These are phyloP conservation scores for Leptatherina wallacei DNA, from an alignment of 2,797 vertebrate genomes.

Conservation along the genomic window DNA sequence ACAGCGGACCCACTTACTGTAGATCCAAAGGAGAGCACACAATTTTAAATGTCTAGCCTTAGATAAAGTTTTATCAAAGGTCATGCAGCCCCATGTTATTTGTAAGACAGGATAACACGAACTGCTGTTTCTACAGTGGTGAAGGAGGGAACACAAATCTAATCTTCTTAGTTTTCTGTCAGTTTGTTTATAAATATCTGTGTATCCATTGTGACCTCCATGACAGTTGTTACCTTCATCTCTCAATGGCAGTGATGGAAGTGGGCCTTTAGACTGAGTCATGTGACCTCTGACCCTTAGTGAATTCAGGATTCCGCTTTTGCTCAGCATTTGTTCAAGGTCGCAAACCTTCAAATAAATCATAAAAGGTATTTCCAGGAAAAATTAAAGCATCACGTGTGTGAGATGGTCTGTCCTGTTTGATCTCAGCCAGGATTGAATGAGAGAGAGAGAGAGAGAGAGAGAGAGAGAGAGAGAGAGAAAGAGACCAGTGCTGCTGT, in stretches of 20 bases:
- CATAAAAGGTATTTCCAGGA: neutral
- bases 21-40: slow-evolving; percentile 9
- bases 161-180: neutral
- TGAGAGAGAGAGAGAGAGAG: neutral
- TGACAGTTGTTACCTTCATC: neutral
- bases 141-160: neutral
- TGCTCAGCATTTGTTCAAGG: slow-evolving; percentile 6
- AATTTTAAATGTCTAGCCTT: neutral
- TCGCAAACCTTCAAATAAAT: slow-evolving; percentile 5
- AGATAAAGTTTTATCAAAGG: neutral
- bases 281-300: neutral
- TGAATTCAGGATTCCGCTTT: neutral
- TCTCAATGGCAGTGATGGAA: neutral
- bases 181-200: neutral
- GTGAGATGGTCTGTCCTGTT: slow-evolving; percentile 18
- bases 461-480: slow-evolving; percentile 6
- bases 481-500: slow-evolving; percentile 18
- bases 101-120: slow-evolving; percentile 2
- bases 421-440: slow-evolving; percentile 30
- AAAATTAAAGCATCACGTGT: neutral
- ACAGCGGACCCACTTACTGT: slow-evolving; percentile 26
- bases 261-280: neutral
- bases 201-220: neutral
- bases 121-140: neutral
- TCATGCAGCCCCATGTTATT: slow-evolving; percentile 2